These are phyloP conservation scores for Chelidonichthys spinosus DNA, from an alignment of 2,797 vertebrate genomes.

Conservation along the genomic window DNA sequence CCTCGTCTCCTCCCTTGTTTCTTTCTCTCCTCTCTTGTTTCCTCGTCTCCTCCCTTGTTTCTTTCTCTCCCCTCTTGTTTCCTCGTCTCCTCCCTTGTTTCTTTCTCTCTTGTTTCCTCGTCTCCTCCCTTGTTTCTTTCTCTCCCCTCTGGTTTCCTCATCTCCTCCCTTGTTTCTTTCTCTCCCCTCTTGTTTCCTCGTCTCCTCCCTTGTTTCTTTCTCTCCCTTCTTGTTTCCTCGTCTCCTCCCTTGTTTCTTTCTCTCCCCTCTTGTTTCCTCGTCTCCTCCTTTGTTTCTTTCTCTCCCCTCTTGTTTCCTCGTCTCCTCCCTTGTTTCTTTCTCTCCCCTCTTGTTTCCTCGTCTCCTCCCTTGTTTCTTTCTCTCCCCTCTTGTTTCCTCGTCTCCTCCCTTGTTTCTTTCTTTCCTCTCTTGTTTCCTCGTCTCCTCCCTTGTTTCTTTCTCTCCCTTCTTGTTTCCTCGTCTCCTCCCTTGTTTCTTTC, in stretches of 20 bases:
- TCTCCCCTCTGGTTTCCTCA: too few species aligned
- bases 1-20: too few species aligned
- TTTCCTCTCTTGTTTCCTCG: background rate
- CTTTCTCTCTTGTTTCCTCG: background rate
- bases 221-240: too few species aligned
- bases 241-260: too few species aligned
- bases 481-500: too few species aligned
- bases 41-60: background rate
- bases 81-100: background rate
- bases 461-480: background rate
- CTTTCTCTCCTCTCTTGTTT: background rate
- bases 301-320: too few species aligned
- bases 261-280: background rate
- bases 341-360: background rate
- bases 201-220: too few species aligned
- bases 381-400: background rate
- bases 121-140: too few species aligned
- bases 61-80: too few species aligned
- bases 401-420: background rate
- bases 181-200: background rate
- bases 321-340: background rate
- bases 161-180: too few species aligned
- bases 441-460: background rate
- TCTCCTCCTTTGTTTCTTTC: background rate
- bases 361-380: background rate